Evolutionary conservation across 1,140 invertebrate genomes (phyloP), one percentile per base, ranked within the genome.

Genomic region (Anoplolepis gracilipes): DNA sequence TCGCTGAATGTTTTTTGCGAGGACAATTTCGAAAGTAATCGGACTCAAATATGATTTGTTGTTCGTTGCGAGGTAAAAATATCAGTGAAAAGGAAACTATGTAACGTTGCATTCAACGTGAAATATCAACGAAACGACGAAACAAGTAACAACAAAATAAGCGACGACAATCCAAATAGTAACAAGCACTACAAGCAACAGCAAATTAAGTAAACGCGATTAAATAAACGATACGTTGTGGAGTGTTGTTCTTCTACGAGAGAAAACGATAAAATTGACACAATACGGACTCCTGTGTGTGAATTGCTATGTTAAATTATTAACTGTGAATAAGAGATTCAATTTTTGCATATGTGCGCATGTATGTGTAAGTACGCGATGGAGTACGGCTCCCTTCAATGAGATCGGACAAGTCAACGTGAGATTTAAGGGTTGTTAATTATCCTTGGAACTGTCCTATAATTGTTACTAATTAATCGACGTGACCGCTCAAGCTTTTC

Each of bases 391-490:
- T 13, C 16, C 42, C 46, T 39, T 36, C 65, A 16, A 81, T 59
- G 65, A 81, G 25, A 59, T 72, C 65, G 78, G 49, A 72, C 67
- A 39, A 73, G 78, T 30, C 78, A 33, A 73, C 67, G 33, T 8
- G 36, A 67, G 36, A 30, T n/a, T 73, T 82, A 61, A 73, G 78
- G 67, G 22, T 73, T 46, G 78, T 36, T 82, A 73, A 82, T 82
- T 82, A 82, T 72, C 78, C 46, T 72, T 46, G 42, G 65, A 81
- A 55, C 78, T 25, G 28, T n/a, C 25, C 67, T 72, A 33, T 73
- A 82, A 61, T 59, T 61, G 53, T 16, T n/a, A 55, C 67, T 73
- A 82, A 82, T 82, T 82, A 82, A 73, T 82, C 67, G 39, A 30
- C 42, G 67, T 22, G 78, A 72, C 36, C 70, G 36, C 59, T 72